phyloP scores from a whole-genome alignment of 2,888 invertebrate species.

The Lydus trimaculatus region DNA sequence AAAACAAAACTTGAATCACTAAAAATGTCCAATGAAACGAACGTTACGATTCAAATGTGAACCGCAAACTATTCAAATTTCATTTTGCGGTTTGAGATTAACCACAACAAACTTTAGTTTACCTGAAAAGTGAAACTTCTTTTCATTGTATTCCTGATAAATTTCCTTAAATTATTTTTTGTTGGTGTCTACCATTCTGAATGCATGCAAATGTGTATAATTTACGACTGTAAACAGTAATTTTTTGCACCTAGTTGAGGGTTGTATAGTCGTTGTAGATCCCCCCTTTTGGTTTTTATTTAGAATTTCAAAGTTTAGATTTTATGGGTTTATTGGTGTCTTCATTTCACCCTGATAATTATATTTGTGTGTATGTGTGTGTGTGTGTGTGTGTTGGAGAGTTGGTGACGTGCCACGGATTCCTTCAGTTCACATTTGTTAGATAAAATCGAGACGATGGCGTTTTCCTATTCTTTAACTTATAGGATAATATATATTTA shows the following conservation, averaged over 20 bases:
- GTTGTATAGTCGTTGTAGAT: constrained; percentile 10
- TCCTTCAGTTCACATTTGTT: constrained; percentile 20
- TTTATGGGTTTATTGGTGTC: constrained; percentile 52
- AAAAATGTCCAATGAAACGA: not conserved
- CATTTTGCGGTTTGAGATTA: constrained; percentile 45
- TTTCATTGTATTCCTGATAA: not conserved
- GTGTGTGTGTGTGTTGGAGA: constrained; percentile 20
- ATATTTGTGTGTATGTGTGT: constrained; percentile 13
- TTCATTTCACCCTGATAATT: constrained; percentile 44
- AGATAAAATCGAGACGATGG: constrained; percentile 29
- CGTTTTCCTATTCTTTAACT: constrained; percentile 37
- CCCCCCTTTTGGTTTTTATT: constrained; percentile 11
- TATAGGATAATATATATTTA: constrained; percentile 20
- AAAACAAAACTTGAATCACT: not conserved
- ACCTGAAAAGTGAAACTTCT: constrained; percentile 56
- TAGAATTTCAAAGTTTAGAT: constrained; percentile 40
- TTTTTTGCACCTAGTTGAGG: constrained; percentile 36
- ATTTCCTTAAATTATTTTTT: constrained; percentile 2
- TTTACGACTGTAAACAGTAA: constrained; percentile 46
- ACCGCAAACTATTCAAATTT: constrained; percentile 38
- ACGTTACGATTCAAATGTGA: constrained; percentile 13
- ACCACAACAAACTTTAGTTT: constrained; percentile 49
- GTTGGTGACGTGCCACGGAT: too few species aligned
- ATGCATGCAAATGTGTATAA: constrained; percentile 46
- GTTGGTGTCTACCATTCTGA: not conserved